A percentile compares a stretch with the other conserved stretches of the same genome.
Conservation (phyloP, 2,113 vertebrate genomes). For the Pogonocichla stellata region DNA sequence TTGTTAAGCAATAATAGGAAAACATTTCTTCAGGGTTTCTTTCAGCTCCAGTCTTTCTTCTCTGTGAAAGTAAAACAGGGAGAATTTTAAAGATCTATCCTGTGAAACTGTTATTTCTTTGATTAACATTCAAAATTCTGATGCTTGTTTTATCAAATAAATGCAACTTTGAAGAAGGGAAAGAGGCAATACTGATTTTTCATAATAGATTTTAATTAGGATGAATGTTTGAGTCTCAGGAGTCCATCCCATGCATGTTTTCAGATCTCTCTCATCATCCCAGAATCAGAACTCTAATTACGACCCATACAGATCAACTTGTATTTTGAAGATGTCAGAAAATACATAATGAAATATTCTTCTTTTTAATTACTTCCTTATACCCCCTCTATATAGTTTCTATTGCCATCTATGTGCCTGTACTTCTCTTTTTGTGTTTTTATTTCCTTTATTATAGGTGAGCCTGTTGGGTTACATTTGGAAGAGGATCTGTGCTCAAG, state of each 20-base stretch:
- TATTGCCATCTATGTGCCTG: background rate
- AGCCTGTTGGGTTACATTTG: background rate
- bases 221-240: background rate
- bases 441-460: background rate
- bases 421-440: background rate
- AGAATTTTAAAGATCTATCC: constrained; percentile 49
- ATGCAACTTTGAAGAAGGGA: constrained; percentile 48
- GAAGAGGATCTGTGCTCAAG: background rate
- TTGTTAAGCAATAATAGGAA: constrained; percentile 42
- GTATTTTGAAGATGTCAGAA: constrained; percentile 36
- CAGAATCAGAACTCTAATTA: constrained; percentile 34
- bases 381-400: background rate
- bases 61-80: constrained; percentile 16
- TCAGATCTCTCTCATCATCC: constrained; percentile 32
- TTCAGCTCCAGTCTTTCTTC: background rate
- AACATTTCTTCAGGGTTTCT: constrained; percentile 13
- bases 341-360: constrained; percentile 5
- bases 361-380: constrained; percentile 9
- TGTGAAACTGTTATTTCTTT: constrained; percentile 57
- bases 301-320: constrained; percentile 9
- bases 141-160: constrained; percentile 54
- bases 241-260: background rate
- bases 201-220: constrained; percentile 59
- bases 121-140: constrained; percentile 40
- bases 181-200: constrained; percentile 45